phyloP scores from a whole-genome alignment of 2,113 vertebrate species.

The Turnix velox region DNA sequence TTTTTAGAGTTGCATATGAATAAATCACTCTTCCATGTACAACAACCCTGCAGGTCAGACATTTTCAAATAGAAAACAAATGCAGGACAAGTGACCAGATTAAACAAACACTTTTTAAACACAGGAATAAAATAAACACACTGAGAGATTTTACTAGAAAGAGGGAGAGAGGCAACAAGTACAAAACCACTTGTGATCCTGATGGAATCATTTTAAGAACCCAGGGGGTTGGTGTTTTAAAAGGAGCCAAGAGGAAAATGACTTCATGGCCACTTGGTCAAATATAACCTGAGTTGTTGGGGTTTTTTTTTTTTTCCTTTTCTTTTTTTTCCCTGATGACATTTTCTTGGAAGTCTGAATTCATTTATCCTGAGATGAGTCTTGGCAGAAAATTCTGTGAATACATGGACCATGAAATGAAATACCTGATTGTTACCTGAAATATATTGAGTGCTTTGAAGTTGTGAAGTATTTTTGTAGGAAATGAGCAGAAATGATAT shows the following conservation, averaged over 20 bases:
- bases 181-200: background rate
- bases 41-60: background rate
- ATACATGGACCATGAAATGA: background rate
- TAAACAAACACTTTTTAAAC: conserved; percentile 32
- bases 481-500: background rate
- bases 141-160: background rate
- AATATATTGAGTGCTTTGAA: background rate
- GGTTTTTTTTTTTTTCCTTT: background rate
- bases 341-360: background rate
- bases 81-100: background rate
- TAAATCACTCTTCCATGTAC: background rate
- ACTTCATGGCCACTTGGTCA: background rate
- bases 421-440: background rate
- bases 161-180: background rate
- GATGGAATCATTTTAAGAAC: conserved; percentile 15
- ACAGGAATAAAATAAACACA: conserved; percentile 24
- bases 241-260: background rate
- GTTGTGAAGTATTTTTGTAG: background rate
- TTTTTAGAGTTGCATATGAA: background rate
- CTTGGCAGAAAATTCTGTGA: background rate
- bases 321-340: background rate
- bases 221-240: background rate
- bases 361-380: background rate
- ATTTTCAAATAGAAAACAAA: background rate
- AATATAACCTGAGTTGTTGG: background rate